Evolutionary conservation across 2,888 invertebrate genomes (phyloP).

Genomic region (Acronicta leporina): DNA sequence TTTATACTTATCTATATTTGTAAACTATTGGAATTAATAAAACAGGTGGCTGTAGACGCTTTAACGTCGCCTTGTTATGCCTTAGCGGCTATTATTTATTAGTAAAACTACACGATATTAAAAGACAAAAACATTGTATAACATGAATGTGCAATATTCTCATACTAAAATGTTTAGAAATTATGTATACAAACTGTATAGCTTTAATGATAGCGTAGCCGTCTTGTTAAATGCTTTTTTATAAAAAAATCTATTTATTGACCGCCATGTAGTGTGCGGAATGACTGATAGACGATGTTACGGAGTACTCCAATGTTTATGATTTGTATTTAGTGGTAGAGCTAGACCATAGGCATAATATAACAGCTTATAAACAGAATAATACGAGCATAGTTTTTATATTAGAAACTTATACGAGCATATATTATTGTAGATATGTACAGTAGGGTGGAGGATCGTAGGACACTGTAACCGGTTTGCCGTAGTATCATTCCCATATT

Average conservation of each 20-base stretch:
- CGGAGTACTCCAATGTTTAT: conserved; percentile 85
- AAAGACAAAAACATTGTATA: conserved; percentile 63
- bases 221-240: conserved; percentile 89
- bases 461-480: conserved; percentile 62
- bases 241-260: conserved; percentile 87
- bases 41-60: conserved; percentile 69
- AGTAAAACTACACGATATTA: conserved; percentile 65
- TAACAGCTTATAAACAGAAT: conserved; percentile 81
- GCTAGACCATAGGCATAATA: conserved; percentile 68
- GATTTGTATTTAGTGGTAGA: conserved; percentile 81
- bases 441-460: conserved; percentile 62
- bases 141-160: conserved; percentile 86
- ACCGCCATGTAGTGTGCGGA: conserved; percentile 84
- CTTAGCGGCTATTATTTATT: conserved; percentile 76
- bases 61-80: conserved; percentile 79
- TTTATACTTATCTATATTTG: conserved; percentile 43
- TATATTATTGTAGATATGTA: conserved; percentile 68
- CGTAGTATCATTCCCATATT: conserved; percentile 56
- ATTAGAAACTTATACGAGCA: conserved; percentile 78
- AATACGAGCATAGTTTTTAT: conserved; percentile 84
- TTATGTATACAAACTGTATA: conserved; percentile 88
- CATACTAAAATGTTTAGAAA: conserved; percentile 86
- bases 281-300: conserved; percentile 86
- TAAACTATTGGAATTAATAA: conserved; percentile 52
- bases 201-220: conserved; percentile 87